Evolutionary conservation across 2,888 invertebrate species (phyloP).

Genomic region (Cerastis rubricosa): DNA sequence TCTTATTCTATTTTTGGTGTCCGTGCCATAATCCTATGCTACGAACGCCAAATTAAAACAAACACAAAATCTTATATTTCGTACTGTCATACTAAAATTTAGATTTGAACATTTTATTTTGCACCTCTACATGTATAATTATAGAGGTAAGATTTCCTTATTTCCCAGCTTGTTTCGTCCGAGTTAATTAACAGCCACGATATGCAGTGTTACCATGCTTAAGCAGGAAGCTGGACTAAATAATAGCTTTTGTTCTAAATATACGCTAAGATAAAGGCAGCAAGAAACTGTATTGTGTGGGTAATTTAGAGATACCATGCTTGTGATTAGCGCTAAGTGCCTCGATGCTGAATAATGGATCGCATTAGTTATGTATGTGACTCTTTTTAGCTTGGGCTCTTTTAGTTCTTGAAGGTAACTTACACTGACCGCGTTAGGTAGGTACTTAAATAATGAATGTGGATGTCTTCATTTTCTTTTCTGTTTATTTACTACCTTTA

Average conservation of each 20-base stretch:
- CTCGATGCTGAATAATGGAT: slow-evolving; percentile 12
- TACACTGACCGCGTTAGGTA: not conserved
- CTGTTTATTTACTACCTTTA: not conserved
- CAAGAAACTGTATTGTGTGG: slow-evolving; percentile 38
- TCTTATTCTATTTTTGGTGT: no score
- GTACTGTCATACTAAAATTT: not conserved
- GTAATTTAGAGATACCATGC: slow-evolving; percentile 26
- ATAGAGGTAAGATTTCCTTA: not conserved
- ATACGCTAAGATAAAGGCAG: slow-evolving; percentile 16
- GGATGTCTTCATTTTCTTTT: not conserved
- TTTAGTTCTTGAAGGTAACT: not conserved
- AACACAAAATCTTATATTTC: not conserved
- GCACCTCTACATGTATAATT: not conserved
- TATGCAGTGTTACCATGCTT: slow-evolving; percentile 45
- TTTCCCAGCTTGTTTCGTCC: slow-evolving; percentile 20
- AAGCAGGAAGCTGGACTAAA: slow-evolving; percentile 36
- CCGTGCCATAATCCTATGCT: no score
- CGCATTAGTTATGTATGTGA: not conserved
- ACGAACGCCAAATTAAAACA: not conserved
- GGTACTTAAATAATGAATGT: not conserved
- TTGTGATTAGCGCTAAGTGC: slow-evolving; percentile 34
- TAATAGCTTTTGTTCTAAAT: slow-evolving; percentile 56
- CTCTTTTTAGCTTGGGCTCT: not conserved
- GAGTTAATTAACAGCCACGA: slow-evolving; percentile 53
- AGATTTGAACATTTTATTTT: not conserved